phyloP scores from a whole-genome alignment of 2,113 vertebrate genomes.

The Myiopsitta monachus region DNA sequence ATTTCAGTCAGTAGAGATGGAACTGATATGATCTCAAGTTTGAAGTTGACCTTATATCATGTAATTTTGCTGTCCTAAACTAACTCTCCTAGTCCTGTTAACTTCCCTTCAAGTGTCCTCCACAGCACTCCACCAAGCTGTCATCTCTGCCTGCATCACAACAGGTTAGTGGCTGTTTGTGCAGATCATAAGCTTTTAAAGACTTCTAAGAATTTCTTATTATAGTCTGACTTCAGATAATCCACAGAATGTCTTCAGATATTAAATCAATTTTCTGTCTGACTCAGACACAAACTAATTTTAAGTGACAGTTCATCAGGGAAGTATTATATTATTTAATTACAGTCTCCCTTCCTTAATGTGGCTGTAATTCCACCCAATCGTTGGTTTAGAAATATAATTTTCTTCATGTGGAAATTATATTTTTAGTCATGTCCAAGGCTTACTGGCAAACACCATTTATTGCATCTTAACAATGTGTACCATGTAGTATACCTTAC shows the following conservation, averaged over 20 bases:
- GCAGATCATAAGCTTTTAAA: background rate
- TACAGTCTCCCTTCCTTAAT: background rate
- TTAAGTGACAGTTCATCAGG: background rate
- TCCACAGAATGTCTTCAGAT: background rate
- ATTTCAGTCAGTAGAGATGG: background rate
- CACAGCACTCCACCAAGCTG: background rate
- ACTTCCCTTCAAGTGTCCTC: background rate
- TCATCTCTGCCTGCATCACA: background rate
- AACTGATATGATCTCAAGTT: background rate
- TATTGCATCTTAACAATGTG: background rate
- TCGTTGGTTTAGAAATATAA: background rate
- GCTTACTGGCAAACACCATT: background rate
- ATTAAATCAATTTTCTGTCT: background rate
- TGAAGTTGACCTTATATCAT: background rate
- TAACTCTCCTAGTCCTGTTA: background rate
- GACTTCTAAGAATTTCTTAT: background rate
- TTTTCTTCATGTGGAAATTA: background rate
- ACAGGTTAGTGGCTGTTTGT: background rate
- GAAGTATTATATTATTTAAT: background rate
- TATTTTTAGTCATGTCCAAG: background rate
- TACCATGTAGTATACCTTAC: background rate
- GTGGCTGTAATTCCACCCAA: background rate
- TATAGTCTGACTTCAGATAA: background rate
- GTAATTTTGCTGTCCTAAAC: background rate
- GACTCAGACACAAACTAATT: slow-evolving; percentile 5